Conservation (phyloP, 2,888 invertebrate species). For the Thera britannica region DNA sequence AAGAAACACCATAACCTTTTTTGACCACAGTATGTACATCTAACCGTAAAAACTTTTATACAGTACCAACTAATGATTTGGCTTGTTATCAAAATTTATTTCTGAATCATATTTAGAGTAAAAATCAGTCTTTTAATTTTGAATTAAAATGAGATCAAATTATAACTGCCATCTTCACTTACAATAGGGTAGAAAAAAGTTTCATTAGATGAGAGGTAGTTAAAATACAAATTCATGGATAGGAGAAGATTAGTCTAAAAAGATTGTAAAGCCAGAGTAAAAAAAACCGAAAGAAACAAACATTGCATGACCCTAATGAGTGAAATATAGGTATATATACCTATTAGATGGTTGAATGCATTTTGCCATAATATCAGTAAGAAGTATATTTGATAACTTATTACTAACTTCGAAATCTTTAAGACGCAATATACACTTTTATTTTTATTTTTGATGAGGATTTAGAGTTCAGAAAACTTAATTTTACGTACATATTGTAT, state of each 20-base stretch:
- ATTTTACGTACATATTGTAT: constrained; percentile 21
- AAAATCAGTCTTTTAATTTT: constrained; percentile 49
- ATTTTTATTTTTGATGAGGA: constrained; percentile 1
- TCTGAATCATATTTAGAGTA: constrained; percentile 18
- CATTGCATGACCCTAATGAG: background rate
- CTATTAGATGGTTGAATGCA: background rate
- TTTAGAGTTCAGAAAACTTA: constrained; percentile 30
- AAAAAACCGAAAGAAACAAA: background rate
- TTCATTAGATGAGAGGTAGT: constrained; percentile 10
- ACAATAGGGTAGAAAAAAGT: constrained; percentile 3
- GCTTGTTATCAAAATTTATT: constrained; percentile 17
- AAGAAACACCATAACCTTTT: background rate
- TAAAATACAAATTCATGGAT: background rate
- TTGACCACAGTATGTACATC: background rate
- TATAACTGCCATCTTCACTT: constrained; percentile 7
- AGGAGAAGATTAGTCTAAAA: constrained; percentile 1
- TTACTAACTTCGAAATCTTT: background rate
- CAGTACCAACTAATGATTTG: constrained; percentile 12
- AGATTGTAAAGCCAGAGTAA: background rate
- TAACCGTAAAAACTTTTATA: constrained; percentile 11
- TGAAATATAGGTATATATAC: background rate
- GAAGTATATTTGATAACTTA: background rate
- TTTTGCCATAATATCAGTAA: too few species aligned
- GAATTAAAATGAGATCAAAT: constrained; percentile 34
- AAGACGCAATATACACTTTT: background rate